Evolutionary conservation across 92 coral and sea anemone genomes (phyloP).

Genomic region (Zoanthus gigantus): DNA sequence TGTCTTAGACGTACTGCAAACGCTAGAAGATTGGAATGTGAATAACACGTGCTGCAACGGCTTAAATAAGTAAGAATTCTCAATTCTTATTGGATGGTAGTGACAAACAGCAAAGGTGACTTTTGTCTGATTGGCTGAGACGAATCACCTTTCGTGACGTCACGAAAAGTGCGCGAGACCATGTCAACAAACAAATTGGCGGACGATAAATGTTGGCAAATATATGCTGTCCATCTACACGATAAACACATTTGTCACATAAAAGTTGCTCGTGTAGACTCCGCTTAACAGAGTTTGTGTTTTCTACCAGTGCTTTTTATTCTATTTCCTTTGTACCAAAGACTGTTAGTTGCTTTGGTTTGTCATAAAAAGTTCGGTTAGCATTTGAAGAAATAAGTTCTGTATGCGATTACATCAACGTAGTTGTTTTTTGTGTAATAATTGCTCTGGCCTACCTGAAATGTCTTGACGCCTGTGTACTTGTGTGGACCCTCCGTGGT

Average conservation of each 20-base stretch:
- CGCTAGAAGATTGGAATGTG: conserved; percentile 30
- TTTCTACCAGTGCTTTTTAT: conserved; percentile 5
- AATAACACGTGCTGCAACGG: conserved; percentile 15
- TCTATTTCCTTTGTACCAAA: background rate
- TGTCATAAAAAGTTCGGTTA: conserved; percentile 9
- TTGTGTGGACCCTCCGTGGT: conserved; percentile 17
- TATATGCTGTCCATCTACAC: no score
- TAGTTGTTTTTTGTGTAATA: conserved; percentile 14
- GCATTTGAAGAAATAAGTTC: conserved; percentile 15
- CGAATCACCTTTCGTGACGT: conserved; percentile 17
- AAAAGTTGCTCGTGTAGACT: conserved; percentile 15
- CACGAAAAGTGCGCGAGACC: background rate
- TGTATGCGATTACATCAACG: conserved; percentile 16
- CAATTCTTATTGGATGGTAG: conserved; percentile 16
- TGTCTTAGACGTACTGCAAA: conserved; percentile 12
- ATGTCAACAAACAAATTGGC: background rate
- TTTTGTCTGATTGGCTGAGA: conserved; percentile 39
- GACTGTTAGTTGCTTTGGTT: conserved; percentile 13
- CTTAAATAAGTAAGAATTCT: conserved; percentile 14
- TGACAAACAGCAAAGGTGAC: conserved; percentile 26
- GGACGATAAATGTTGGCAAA: background rate
- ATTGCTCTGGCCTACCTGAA: conserved; percentile 18
- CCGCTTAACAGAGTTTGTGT: conserved; percentile 26
- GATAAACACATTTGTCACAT: background rate
- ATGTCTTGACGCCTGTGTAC: conserved; percentile 15